Evolutionary conservation across 1,140 invertebrate species (phyloP).

Genomic region (Bombus huntii): DNA sequence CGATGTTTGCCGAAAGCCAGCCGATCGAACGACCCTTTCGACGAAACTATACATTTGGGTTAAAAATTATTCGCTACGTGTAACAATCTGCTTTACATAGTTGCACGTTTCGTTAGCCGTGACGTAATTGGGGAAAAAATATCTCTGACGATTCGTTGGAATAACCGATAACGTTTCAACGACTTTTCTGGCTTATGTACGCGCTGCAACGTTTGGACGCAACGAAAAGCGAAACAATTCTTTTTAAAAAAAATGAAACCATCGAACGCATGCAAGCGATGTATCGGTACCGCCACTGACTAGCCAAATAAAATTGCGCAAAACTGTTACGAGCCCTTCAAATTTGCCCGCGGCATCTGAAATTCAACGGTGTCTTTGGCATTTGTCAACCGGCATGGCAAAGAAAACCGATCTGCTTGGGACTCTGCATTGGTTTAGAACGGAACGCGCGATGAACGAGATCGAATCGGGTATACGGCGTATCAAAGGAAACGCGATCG

Average conservation of each 20-base stretch:
- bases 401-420: conserved; percentile 2
- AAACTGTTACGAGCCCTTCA: too few relatives aligned
- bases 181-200: too few relatives aligned
- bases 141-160: neutral
- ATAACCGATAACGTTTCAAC: neutral
- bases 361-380: conserved; percentile 17
- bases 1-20: too few relatives aligned
- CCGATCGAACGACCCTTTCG: neutral
- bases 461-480: conserved; percentile 24
- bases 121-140: neutral
- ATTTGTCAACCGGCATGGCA: neutral
- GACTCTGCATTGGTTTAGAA: conserved; percentile 20
- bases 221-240: too few relatives aligned
- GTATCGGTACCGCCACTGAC: neutral
- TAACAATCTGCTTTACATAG: neutral
- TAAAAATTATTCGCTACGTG: neutral
- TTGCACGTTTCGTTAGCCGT: neutral
- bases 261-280: neutral
- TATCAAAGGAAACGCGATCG: conserved; percentile 45
- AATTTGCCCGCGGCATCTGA: neutral
- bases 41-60: neutral
- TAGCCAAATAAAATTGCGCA: neutral
- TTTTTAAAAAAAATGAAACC: neutral
- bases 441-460: conserved; percentile 43
- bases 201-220: too few relatives aligned